Base-by-base conservation (phyloP, 2,113 vertebrate species). In the Heterotis niloticus region DNA sequence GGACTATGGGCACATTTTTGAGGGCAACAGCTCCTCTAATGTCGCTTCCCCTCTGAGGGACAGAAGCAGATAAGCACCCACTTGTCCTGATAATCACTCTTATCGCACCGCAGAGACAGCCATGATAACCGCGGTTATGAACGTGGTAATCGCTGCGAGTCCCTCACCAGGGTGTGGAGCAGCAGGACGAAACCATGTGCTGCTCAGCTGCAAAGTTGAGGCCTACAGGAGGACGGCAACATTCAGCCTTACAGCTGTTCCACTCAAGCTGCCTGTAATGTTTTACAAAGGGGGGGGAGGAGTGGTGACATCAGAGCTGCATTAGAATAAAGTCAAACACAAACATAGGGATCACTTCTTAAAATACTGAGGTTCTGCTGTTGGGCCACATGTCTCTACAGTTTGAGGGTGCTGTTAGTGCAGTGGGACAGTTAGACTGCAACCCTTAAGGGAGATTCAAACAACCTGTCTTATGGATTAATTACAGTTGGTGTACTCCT, bases 31-130 rank as follows among this genome's bases (percentile, higher is more conserved):
- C 60, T 51, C 64, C 51, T 18, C 52, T 72, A 90, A 87, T 84
- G 84, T 86, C 84, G 69, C 79, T 87, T 77, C 84, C 83, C 85
- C 80, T 81, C 82, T 74, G 86, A 85, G 84, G 90, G 88, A 89
- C 89, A 80, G 74, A 83, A 79, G 84, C 54, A 88, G 90, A 90
- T 90, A 87, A 91, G 85, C 69, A 81, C 77, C 81, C 72, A 76
- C 82, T 88, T 86, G 87, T 85, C 77, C 84, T 86, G 79, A 87
- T 86, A 88, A 90, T 90, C 87, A 79, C 69, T 81, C 86, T 89
- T 90, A 90, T 92, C 85, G 83, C 87, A 84, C 82, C 26, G 75
- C 78, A 84, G 85, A 85, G 89, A 85, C 80, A 79, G 86, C 88
- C 88, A 88, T 87, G 85, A 87, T 20, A 78, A 78, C 86, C 87